These are phyloP conservation scores for Mactra quadrangularis DNA, from an alignment of 1,140 invertebrate species.

Conservation along the genomic window DNA sequence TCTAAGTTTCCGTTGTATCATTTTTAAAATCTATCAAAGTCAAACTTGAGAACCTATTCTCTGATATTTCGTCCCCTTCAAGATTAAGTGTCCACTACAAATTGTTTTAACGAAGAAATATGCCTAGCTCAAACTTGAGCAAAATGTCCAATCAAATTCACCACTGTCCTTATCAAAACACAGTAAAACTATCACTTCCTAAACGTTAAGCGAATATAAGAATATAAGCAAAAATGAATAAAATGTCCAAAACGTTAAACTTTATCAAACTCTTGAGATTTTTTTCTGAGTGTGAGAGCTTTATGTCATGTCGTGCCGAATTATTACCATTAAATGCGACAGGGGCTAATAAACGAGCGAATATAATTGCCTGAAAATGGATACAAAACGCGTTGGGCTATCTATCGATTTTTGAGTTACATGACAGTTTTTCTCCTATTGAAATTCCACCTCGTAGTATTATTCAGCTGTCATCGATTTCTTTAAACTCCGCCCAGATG, in stretches of 20 bases:
- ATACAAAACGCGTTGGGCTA: slow-evolving; percentile 19
- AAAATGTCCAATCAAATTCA: not conserved
- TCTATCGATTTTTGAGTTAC: slow-evolving; percentile 40
- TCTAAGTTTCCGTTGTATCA: slow-evolving; percentile 47
- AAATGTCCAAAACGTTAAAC: too few species aligned
- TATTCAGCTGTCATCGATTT: slow-evolving; percentile 47
- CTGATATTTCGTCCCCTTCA: not conserved
- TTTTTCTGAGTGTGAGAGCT: too few species aligned
- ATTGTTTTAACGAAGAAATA: not conserved
- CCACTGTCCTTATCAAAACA: too few species aligned
- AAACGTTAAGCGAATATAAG: too few species aligned
- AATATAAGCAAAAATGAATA: too few species aligned
- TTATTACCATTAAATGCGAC: slow-evolving; percentile 36
- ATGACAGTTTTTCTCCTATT: slow-evolving; percentile 19
- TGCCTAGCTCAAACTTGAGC: not conserved
- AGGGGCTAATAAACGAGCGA: slow-evolving; percentile 9
- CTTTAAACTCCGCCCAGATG: slow-evolving; percentile 10
- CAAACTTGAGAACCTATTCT: not conserved
- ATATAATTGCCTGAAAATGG: too few species aligned
- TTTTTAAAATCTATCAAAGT: not conserved
- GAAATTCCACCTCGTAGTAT: slow-evolving; percentile 5
- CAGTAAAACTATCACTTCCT: too few species aligned
- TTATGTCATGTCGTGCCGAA: slow-evolving; percentile 18
- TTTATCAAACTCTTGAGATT: too few species aligned
- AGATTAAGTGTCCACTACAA: not conserved